A percentile compares a stretch with the other conserved stretches of the same genome.
These are phyloP conservation scores for Crocidura indochinensis DNA, from an alignment of 2,797 vertebrate species.

Conservation along the genomic window DNA sequence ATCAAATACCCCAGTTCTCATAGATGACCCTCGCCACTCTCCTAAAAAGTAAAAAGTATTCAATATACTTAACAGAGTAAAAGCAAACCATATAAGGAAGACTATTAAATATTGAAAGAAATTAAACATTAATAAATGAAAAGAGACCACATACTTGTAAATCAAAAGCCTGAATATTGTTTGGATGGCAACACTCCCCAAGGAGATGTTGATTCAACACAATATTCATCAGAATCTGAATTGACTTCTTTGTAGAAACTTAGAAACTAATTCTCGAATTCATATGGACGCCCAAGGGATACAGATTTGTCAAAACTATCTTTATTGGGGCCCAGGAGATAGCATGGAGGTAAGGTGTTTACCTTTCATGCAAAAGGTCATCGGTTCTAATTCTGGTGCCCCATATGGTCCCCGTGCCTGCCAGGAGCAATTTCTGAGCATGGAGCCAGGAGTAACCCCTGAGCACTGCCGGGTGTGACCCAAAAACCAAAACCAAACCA, in stretches of 20 bases:
- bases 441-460: too few relatives aligned
- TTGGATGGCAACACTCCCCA: background rate
- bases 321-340: too few relatives aligned
- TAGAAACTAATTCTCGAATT: slow-evolving; percentile 19
- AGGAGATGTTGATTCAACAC: background rate
- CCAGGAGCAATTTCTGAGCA: too few relatives aligned
- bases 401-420: too few relatives aligned
- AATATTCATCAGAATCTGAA: background rate
- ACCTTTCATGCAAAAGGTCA: too few relatives aligned
- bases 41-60: background rate
- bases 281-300: background rate
- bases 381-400: too few relatives aligned
- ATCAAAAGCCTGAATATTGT: slow-evolving; percentile 5
- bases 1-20: background rate
- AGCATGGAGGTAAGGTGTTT: too few relatives aligned
- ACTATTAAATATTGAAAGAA: slow-evolving; percentile 32
- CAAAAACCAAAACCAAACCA: too few relatives aligned
- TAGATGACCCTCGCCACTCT: too few relatives aligned
- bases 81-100: background rate
- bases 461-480: too few relatives aligned
- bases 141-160: background rate
- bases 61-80: background rate
- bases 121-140: slow-evolving; percentile 21
- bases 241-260: slow-evolving; percentile 15
- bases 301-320: background rate